Evolutionary conservation across 2,113 vertebrate species (phyloP), one percentile per base, ranked within the genome.

Genomic region (Noturus placidus): DNA sequence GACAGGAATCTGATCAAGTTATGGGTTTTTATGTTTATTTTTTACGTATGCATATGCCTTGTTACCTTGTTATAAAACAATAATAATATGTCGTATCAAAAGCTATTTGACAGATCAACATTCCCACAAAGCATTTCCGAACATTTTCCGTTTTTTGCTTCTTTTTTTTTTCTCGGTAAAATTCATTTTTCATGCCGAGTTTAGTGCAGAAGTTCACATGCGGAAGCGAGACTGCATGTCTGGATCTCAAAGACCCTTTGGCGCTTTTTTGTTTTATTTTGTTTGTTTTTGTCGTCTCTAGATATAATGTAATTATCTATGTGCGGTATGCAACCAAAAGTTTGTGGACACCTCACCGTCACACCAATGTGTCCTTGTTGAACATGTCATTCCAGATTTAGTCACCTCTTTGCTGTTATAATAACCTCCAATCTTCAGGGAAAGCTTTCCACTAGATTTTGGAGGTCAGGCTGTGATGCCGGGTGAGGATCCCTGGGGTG

Each of bases 331-430:
- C 7, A 2, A 20, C 8, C 42, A 50, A 25, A 79, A 30, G 27
- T 19, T 30, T 30, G 14, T 8, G 27, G 50, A 54, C 76, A 54
- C 38, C 25, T 30, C 27, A 17, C 46, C 7, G 10, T 54, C 15
- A 30, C 25, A 54, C 0, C 1, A 0, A 0, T 78, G 30, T 52
- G 76, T 78, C 46, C 46, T 17, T 52, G 46, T n/a, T n/a, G 72
- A 76, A 76, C 42, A 76, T n/a, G 22, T 52, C 72, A 50, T 77
- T 77, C 25, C 76, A 54, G 76, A 78, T 78, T 78, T n/a, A 17
- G 46, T 52, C 5, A 27, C 4, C 6, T 30, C 76, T 54, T 30
- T 54, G 15, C 27, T 30, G 14, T 79, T 79, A 46, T 77, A 77
- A 77, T 27, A 77, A 27, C 4, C 2, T 46, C 11, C 72, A 14